These are phyloP conservation scores for Echinops telfairi DNA, from an alignment of 2,113 vertebrate genomes.

Conservation along the genomic window DNA sequence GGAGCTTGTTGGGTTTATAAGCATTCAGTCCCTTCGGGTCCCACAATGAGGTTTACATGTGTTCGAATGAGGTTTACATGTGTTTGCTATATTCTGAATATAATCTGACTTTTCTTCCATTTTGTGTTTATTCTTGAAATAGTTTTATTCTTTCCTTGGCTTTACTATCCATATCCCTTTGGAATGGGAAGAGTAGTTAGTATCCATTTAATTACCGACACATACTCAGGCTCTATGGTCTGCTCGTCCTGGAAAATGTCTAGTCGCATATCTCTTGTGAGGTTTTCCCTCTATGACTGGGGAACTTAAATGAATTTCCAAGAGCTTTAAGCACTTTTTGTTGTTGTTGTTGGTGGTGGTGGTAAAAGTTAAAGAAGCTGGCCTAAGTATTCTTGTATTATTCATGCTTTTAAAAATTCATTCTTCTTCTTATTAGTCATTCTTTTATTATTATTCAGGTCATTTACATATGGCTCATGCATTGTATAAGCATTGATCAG, in stretches of 20 bases:
- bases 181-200: conserved; percentile 77
- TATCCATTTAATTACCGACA: conserved; percentile 77
- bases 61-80: conserved; percentile 67
- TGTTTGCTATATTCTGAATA: conserved; percentile 77
- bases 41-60: conserved; percentile 79
- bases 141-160: conserved; percentile 59
- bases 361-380: conserved; percentile 73
- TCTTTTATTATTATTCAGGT: conserved; percentile 35
- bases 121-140: conserved; percentile 63
- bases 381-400: conserved; percentile 35
- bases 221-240: conserved; percentile 60
- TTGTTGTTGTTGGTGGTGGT: conserved; percentile 50
- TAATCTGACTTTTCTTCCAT: conserved; percentile 69
- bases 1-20: conserved; percentile 7
- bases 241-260: conserved; percentile 69
- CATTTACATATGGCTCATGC: conserved; percentile 28
- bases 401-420: too few relatives aligned
- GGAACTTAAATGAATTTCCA: conserved; percentile 80
- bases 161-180: conserved; percentile 76
- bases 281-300: conserved; percentile 49
- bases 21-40: conserved; percentile 65
- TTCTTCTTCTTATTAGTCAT: too few relatives aligned
- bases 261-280: conserved; percentile 35
- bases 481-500: conserved; percentile 22
- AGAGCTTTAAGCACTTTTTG: conserved; percentile 69